Base-by-base conservation (phyloP, 2,888 invertebrate species). In the Mechanitis mazaeus region DNA sequence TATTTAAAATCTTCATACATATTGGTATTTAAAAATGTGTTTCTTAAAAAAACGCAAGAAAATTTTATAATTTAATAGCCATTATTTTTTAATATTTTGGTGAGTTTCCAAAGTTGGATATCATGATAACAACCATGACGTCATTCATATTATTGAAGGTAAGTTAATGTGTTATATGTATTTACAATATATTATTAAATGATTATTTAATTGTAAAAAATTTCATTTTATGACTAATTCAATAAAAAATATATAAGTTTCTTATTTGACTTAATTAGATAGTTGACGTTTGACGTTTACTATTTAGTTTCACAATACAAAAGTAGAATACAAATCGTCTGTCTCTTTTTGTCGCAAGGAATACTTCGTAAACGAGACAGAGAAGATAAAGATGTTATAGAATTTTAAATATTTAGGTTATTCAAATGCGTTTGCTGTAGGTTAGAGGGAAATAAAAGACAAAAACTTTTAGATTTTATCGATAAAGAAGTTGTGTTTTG, bases 91-190 rank as follows among this genome's bases (percentile, higher is more conserved):
- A 81, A 79, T 81, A 83, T 79, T 80, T 84, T 81, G 77, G 84
- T 86, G 67, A 61, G 82, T 76, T 79, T 78, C 72, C 75, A 73
- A 82, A 85, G 81, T 86, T 84, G 82, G 82, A 87, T 86, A 90
- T 81, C 83, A 90, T 91, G 90, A 89, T 87, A 87, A 90, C 90
- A 87, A 90, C 84, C 83, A 91, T 91, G 91, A 89, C 91, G 89
- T 91, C 91, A 87, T 90, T 90, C 79, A 90, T 91, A 79, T 78
- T 90, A 64, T 83, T 91, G 66, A 90, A 90, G 89, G 91, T 91
- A 82, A 84, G 85, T 54, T 59, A 56, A 60, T 59, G 62, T 64
- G 55, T 55, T 63, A 60, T 56, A 20, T 54, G 46, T 54, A 9
- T 42, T n/a, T 46, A 33, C 7, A 55, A 55, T 45, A 54, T 53